phyloP scores from a whole-genome alignment of 2,797 vertebrate genomes.

The Selene dorsalis region DNA sequence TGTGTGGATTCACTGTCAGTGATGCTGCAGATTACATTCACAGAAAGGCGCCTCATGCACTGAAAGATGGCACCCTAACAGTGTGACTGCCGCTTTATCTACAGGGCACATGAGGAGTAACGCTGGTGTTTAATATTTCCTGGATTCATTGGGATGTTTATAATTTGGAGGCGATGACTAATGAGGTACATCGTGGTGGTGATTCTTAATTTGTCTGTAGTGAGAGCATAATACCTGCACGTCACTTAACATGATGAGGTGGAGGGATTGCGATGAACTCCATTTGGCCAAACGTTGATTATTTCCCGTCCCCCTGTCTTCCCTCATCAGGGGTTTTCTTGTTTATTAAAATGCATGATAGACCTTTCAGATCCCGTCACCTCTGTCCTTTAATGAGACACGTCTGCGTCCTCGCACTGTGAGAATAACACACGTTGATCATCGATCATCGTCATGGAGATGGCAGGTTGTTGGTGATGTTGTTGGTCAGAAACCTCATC shows the following conservation, averaged over 20 bases:
- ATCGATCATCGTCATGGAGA: background rate
- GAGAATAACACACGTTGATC: background rate
- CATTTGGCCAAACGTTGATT: background rate
- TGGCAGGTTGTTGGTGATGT: background rate
- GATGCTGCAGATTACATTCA: background rate
- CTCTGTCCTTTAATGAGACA: background rate
- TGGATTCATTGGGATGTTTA: background rate
- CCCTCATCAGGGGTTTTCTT: background rate
- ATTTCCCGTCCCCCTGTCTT: conserved; percentile 18
- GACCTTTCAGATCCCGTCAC: background rate
- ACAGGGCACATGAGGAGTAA: background rate
- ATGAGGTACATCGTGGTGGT: background rate
- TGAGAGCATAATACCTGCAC: conserved; percentile 3
- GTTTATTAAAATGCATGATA: background rate
- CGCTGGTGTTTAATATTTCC: background rate
- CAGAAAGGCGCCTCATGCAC: too few relatives aligned
- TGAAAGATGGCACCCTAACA: too few relatives aligned
- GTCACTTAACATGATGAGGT: background rate
- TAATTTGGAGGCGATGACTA: background rate
- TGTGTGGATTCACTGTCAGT: background rate
- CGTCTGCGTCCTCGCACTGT: background rate
- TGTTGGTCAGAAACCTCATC: background rate
- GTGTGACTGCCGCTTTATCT: background rate
- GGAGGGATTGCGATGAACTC: background rate
- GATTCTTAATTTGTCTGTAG: background rate